phyloP scores from a whole-genome alignment of 2,797 vertebrate species.

The Gadopsis marmoratus region DNA sequence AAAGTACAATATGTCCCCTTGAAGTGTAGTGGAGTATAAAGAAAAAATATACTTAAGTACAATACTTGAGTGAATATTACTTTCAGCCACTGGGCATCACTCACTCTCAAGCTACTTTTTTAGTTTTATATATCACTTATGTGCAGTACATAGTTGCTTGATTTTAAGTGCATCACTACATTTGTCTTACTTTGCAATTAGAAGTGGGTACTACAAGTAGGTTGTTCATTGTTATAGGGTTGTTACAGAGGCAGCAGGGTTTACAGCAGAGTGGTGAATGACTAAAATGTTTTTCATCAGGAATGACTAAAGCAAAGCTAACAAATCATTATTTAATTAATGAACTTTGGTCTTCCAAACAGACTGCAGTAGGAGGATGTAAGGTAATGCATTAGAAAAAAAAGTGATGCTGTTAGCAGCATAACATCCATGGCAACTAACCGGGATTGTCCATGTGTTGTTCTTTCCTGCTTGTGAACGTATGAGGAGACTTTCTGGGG shows the following conservation, averaged over 20 bases:
- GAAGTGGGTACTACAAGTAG: not conserved
- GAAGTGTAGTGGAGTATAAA: not conserved
- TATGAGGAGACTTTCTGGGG: slow-evolving; percentile 51
- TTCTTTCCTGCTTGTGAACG: slow-evolving; percentile 24
- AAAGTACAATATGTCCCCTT: not conserved
- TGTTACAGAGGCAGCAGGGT: not conserved
- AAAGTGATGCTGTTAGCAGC: not conserved
- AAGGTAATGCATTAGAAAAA: slow-evolving; percentile 14
- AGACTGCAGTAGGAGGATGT: slow-evolving; percentile 35
- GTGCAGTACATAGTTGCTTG: not conserved
- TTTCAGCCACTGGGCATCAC: not conserved
- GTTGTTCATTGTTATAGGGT: not conserved
- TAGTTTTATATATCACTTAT: not conserved
- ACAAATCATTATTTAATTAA: slow-evolving; percentile 25
- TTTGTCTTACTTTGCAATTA: slow-evolving; percentile 13
- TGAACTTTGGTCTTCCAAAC: slow-evolving; percentile 17
- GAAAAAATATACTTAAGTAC: not conserved
- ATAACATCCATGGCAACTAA: slow-evolving; percentile 21
- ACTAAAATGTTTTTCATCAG: slow-evolving; percentile 36
- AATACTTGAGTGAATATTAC: not conserved
- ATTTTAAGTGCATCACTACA: slow-evolving; percentile 1
- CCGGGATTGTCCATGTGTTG: not conserved
- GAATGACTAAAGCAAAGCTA: slow-evolving; percentile 41
- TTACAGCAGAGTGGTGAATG: slow-evolving; percentile 18
- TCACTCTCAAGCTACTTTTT: not conserved